Conservation (phyloP, 2,888 invertebrate species). For the Drosophila pegasa region DNA sequence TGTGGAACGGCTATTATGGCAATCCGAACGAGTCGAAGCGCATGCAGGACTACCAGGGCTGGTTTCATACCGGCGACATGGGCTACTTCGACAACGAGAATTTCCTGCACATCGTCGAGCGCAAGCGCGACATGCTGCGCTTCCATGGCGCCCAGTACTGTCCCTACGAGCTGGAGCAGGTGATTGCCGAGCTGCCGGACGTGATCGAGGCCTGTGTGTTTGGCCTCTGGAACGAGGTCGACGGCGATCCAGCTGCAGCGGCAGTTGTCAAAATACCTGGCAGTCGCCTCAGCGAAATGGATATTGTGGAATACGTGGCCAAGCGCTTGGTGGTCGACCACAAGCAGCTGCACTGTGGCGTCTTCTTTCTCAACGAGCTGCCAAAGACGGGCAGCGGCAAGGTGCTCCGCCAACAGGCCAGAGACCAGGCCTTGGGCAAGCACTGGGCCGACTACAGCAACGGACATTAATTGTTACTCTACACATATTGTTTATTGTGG, state of each 20-base stretch:
- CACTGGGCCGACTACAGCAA: constrained; percentile 72
- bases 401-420: constrained; percentile 73
- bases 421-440: constrained; percentile 79
- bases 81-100: constrained; percentile 84
- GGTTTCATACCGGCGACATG: constrained; percentile 83
- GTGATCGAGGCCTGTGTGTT: constrained; percentile 81
- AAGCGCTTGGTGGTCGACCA: constrained; percentile 75
- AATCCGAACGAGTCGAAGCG: constrained; percentile 78
- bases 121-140: constrained; percentile 80
- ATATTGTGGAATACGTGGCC: constrained; percentile 80
- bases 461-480: constrained; percentile 38
- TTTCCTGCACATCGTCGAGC: constrained; percentile 77
- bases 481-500: constrained; percentile 5
- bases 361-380: constrained; percentile 79
- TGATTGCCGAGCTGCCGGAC: constrained; percentile 78
- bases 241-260: constrained; percentile 82
- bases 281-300: constrained; percentile 75
- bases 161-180: constrained; percentile 81
- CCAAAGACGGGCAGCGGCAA: constrained; percentile 82
- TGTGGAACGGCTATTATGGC: constrained; percentile 83
- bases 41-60: constrained; percentile 81
- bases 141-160: constrained; percentile 81
- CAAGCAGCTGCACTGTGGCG: constrained; percentile 82
- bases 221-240: constrained; percentile 80
- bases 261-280: constrained; percentile 74